Percentiles rank a stretch among this genome's conserved stretches.
Conservation (phyloP, 2,888 invertebrate species). For the Eupithecia centaureata region DNA sequence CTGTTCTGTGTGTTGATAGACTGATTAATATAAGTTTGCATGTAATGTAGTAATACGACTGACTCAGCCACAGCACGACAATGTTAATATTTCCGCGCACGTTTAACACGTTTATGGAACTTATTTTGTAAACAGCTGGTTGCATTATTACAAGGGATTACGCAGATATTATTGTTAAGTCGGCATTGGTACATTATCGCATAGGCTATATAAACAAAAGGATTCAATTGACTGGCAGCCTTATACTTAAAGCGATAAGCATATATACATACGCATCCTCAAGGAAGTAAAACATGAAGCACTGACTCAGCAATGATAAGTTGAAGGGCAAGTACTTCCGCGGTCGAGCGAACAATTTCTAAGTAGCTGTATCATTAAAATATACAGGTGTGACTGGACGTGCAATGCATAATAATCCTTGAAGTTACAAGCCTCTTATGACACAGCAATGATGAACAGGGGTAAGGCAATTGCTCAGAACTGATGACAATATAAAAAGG, state of each 20-base stretch:
- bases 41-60: constrained; percentile 2
- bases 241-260: not conserved
- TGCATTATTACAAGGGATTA: not conserved
- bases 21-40: not conserved
- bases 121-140: constrained; percentile 13
- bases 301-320: constrained; percentile 11
- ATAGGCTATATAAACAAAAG: not conserved
- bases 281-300: constrained; percentile 10
- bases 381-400: constrained; percentile 14
- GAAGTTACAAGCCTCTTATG: constrained; percentile 14
- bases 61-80: constrained; percentile 13
- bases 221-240: not conserved
- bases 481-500: not conserved
- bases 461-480: constrained; percentile 12
- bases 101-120: constrained; percentile 11
- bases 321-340: constrained; percentile 12
- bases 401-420: constrained; percentile 21
- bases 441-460: constrained; percentile 11
- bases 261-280: constrained; percentile 1
- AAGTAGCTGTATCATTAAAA: constrained; percentile 15
- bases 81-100: constrained; percentile 17
- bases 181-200: not conserved
- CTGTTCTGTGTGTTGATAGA: no score
- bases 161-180: constrained; percentile 3
- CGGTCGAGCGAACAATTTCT: not conserved